phyloP scores from a whole-genome alignment of 2,113 vertebrate species.

The Brienomyrus brachyistius region DNA sequence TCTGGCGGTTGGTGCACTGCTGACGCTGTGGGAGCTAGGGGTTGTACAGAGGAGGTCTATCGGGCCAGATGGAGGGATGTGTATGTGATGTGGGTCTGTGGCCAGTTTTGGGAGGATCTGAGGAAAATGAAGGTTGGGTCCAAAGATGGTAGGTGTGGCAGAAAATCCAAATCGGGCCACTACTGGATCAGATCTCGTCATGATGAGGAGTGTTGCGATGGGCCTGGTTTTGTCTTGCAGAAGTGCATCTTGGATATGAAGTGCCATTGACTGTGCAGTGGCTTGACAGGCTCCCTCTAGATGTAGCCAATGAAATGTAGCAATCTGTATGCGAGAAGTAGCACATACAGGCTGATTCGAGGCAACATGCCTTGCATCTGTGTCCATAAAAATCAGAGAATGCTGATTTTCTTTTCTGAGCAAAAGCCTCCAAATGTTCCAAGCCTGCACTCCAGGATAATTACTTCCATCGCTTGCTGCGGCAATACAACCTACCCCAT shows the following conservation, averaged over 20 bases:
- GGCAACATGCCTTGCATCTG: not conserved
- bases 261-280: not conserved
- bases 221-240: not conserved
- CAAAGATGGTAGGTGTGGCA: slow-evolving; percentile 6
- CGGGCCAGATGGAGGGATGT: slow-evolving; percentile 15
- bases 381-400: slow-evolving; percentile 26
- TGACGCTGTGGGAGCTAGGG: slow-evolving; percentile 21
- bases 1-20: slow-evolving; percentile 32
- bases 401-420: slow-evolving; percentile 33
- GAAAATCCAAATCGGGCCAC: not conserved
- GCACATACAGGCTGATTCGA: not conserved
- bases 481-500: slow-evolving; percentile 32
- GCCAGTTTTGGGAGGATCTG: slow-evolving; percentile 30
- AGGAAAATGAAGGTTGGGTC: slow-evolving; percentile 21
- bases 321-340: not conserved
- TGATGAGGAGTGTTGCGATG: not conserved
- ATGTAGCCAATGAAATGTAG: not conserved
- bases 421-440: slow-evolving; percentile 34
- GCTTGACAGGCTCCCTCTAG: not conserved
- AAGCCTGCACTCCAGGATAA: slow-evolving; percentile 40
- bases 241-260: not conserved
- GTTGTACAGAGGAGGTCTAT: not conserved
- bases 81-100: slow-evolving; percentile 1
- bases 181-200: not conserved
- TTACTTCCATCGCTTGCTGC: slow-evolving; percentile 58